These are phyloP conservation scores for Remorina albescens DNA, from an alignment of 2,797 vertebrate species.

Conservation along the genomic window DNA sequence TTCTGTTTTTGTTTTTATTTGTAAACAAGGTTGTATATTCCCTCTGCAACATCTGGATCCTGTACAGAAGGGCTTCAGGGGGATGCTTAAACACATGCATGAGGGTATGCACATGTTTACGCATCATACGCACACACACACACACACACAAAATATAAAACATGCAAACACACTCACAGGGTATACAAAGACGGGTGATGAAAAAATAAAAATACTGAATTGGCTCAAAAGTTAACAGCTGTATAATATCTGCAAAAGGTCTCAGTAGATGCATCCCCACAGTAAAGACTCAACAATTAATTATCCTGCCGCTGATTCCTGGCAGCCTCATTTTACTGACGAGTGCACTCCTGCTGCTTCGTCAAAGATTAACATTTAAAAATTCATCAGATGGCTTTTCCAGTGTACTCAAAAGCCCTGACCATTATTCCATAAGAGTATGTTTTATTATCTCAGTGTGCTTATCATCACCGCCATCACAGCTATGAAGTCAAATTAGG, in stretches of 20 bases:
- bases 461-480: slow-evolving; percentile 71
- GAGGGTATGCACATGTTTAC: slow-evolving; percentile 57
- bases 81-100: slow-evolving; percentile 69
- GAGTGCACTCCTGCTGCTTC: slow-evolving; percentile 81
- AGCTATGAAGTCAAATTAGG: slow-evolving; percentile 57
- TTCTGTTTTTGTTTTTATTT: no score
- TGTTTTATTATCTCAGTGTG: slow-evolving; percentile 76
- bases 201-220: slow-evolving; percentile 81
- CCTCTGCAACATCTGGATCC: slow-evolving; percentile 79
- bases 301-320: slow-evolving; percentile 84
- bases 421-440: slow-evolving; percentile 68
- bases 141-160: slow-evolving; percentile 52
- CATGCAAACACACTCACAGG: slow-evolving; percentile 55
- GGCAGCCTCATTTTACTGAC: slow-evolving; percentile 81
- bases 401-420: slow-evolving; percentile 68
- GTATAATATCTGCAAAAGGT: slow-evolving; percentile 86
- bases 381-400: slow-evolving; percentile 82
- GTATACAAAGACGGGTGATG: slow-evolving; percentile 50
- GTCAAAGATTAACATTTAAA: slow-evolving; percentile 85
- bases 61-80: slow-evolving; percentile 68
- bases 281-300: slow-evolving; percentile 86
- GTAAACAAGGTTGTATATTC: slow-evolving; percentile 67
- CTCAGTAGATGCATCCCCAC: slow-evolving; percentile 83
- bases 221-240: slow-evolving; percentile 88
- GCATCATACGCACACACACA: slow-evolving; percentile 46